Evolutionary conservation across 2,888 invertebrate species (phyloP).

Genomic region (Nephrotoma guestfalica): DNA sequence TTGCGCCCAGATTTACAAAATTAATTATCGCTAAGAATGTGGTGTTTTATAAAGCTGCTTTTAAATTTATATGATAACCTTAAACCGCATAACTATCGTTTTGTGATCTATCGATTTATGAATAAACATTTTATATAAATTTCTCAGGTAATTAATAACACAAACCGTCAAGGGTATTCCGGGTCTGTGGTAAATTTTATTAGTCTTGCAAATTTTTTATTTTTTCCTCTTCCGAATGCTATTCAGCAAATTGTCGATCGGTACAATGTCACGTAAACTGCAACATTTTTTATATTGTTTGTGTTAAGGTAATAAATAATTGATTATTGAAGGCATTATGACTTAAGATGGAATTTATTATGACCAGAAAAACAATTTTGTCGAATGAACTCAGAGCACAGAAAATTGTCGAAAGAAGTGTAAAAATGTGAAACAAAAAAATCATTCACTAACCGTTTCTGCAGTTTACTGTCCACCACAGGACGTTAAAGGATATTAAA

Average conservation of each 20-base stretch:
- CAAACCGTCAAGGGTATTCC: not conserved
- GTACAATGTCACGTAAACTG: not conserved
- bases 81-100: not conserved
- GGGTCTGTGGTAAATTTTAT: not conserved
- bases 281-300: not conserved
- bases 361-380: not conserved
- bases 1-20: not conserved
- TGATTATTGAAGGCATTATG: not conserved
- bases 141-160: not conserved
- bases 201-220: not conserved
- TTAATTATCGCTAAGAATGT: not conserved
- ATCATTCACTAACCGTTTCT: too few species aligned
- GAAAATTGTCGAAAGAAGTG: too few species aligned
- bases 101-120: not conserved
- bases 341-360: not conserved
- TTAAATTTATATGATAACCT: not conserved
- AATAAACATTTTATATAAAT: not conserved
- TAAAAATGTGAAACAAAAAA: too few species aligned
- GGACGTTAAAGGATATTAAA: too few species aligned
- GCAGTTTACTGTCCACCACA: too few species aligned
- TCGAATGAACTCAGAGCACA: not conserved
- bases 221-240: not conserved
- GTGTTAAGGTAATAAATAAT: not conserved
- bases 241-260: not conserved
- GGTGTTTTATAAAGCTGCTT: not conserved